Percentiles rank a stretch among this genome's conserved stretches.
Evolutionary conservation across 2,113 vertebrate species (phyloP).

Genomic region (Fulmarus glacialis): DNA sequence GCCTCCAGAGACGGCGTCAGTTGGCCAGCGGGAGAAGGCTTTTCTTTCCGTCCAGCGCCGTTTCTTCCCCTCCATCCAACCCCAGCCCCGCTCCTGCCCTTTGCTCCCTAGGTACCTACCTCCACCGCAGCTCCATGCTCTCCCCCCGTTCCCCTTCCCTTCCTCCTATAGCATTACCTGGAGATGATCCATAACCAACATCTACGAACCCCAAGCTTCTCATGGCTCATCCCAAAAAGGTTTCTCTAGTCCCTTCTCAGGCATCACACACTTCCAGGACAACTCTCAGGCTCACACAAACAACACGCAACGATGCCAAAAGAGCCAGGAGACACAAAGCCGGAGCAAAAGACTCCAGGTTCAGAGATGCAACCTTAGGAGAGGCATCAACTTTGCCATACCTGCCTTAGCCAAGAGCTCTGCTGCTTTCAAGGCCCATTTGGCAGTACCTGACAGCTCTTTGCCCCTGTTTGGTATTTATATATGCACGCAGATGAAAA

Average conservation of each 20-base stretch:
- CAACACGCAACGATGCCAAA: fast-evolving
- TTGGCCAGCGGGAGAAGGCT: neutral
- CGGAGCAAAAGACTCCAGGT: neutral
- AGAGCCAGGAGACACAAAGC: neutral
- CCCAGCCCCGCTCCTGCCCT: neutral
- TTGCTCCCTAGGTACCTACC: neutral
- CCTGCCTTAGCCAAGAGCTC: neutral
- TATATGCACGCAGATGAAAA: neutral
- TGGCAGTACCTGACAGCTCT: neutral
- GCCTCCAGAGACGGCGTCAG: neutral
- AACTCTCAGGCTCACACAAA: neutral
- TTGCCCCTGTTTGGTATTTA: neutral
- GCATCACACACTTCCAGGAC: neutral
- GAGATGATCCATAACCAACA: neutral
- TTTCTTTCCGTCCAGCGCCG: neutral
- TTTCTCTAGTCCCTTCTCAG: neutral
- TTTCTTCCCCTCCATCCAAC: neutral
- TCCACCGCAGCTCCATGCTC: neutral
- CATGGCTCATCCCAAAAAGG: neutral
- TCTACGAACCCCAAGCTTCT: neutral
- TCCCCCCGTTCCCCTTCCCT: neutral
- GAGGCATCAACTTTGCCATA: neutral
- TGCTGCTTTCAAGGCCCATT: neutral
- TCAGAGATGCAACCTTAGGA: neutral
- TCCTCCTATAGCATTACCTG: fast-evolving